Evolutionary conservation across 2,113 vertebrate genomes (phyloP).

Genomic region (Psophia crepitans): DNA sequence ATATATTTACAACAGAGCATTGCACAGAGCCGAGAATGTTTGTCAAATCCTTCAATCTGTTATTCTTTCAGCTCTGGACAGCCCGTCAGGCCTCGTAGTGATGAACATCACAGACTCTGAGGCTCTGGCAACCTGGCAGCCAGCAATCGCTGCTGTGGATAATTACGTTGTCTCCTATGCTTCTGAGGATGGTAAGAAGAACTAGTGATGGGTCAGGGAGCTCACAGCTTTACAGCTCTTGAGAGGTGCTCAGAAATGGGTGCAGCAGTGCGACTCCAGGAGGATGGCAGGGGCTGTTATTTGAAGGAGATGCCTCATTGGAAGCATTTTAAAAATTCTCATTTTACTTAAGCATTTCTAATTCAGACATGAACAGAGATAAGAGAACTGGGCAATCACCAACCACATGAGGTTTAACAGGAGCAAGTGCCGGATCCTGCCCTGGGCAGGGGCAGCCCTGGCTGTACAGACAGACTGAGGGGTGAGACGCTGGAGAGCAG

Average conservation of each 20-base stretch:
- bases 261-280: background rate
- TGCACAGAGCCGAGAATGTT: background rate
- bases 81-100: slow-evolving; percentile 84
- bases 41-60: background rate
- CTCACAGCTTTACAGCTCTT: background rate
- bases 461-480: too few species aligned
- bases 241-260: background rate
- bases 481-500: too few species aligned
- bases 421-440: too few species aligned
- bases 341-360: background rate
- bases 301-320: background rate
- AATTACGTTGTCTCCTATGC: slow-evolving; percentile 90
- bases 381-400: too few species aligned
- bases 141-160: slow-evolving; percentile 90
- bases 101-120: slow-evolving; percentile 90
- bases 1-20: background rate
- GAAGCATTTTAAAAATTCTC: background rate
- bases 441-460: too few species aligned
- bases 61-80: slow-evolving; percentile 83
- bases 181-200: slow-evolving; percentile 81
- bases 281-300: background rate
- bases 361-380: accelerated
- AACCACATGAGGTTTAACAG: too few species aligned
- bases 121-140: slow-evolving; percentile 92
- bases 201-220: background rate